Conservation (phyloP, 2,113 vertebrate species). For the Lasiurus cinereus region DNA sequence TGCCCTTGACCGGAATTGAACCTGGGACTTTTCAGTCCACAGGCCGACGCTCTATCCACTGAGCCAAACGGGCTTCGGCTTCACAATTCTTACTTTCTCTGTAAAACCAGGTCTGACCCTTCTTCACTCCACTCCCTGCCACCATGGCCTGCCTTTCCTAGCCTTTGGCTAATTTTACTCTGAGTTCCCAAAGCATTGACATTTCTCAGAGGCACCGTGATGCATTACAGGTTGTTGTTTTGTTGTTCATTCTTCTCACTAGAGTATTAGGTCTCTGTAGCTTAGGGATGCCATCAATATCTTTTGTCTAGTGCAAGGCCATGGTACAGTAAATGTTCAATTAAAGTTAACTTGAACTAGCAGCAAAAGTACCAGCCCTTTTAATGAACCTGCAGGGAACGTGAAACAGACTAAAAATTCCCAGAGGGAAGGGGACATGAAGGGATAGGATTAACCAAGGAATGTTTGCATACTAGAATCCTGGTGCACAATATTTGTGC, state of each 20-base stretch:
- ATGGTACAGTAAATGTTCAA: background rate
- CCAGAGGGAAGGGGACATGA: too few species aligned
- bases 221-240: background rate
- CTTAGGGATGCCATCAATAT: background rate
- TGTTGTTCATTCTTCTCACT: background rate
- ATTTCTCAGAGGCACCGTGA: background rate
- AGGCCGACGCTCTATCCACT: too few species aligned
- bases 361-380: background rate
- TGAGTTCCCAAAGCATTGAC: background rate
- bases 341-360: background rate
- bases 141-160: background rate
- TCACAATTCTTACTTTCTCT: background rate
- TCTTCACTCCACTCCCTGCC: fast-evolving
- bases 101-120: background rate
- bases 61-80: background rate
- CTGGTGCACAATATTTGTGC: too few species aligned
- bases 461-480: too few species aligned
- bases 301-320: background rate
- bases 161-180: background rate
- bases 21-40: too few species aligned
- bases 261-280: background rate
- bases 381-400: background rate
- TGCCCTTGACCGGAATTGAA: too few species aligned
- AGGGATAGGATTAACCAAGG: too few species aligned
- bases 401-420: too few species aligned